phyloP scores from a whole-genome alignment of 2,888 invertebrate species.

The Protonemura montana region DNA sequence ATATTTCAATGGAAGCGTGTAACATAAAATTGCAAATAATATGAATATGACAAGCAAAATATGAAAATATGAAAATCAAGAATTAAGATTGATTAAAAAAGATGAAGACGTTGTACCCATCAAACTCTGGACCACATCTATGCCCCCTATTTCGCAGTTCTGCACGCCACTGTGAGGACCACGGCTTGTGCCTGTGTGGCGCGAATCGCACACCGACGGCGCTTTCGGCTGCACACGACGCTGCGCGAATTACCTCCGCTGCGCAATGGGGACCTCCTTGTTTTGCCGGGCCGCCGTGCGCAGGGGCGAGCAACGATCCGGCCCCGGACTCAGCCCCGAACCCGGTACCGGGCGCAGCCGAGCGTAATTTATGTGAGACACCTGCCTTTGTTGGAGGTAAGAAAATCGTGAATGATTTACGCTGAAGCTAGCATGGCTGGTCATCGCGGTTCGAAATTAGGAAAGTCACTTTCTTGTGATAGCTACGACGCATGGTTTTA shows the following conservation, averaged over 20 bases:
- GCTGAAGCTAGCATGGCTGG: background rate
- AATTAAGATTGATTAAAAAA: no score
- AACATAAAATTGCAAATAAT: no score
- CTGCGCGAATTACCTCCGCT: background rate
- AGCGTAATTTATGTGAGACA: background rate
- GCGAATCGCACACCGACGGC: conserved; percentile 12
- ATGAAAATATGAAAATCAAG: no score
- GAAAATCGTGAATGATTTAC: conserved; percentile 12
- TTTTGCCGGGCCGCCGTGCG: background rate
- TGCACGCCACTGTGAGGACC: background rate
- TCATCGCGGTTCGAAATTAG: background rate
- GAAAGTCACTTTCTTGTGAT: background rate
- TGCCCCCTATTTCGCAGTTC: background rate
- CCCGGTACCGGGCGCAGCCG: background rate
- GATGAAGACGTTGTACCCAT: no score
- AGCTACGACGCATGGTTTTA: background rate
- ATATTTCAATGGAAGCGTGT: no score
- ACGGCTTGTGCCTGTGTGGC: background rate
- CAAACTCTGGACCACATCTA: no score
- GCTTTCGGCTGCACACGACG: conserved; percentile 4
- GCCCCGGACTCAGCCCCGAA: background rate
- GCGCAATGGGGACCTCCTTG: no score
- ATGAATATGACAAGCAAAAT: no score
- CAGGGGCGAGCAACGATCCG: background rate
- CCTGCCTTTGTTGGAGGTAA: conserved; percentile 12